A percentile compares a stretch with the other conserved stretches of the same genome.
Evolutionary conservation across 2,888 invertebrate species (phyloP).

Genomic region (Resseliella maxima): DNA sequence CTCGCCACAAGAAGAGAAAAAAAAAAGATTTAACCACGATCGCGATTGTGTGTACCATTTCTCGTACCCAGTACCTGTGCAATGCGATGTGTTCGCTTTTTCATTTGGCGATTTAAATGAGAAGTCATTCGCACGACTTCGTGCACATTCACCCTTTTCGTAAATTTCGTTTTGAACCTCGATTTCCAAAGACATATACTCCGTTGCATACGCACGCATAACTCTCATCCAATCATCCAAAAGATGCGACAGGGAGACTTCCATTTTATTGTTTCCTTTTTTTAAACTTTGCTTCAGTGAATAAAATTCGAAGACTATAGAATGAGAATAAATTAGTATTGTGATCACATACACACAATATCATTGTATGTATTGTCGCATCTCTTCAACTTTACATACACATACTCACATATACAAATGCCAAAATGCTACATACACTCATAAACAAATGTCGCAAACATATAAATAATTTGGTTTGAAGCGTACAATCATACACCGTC

Average conservation of each 20-base stretch:
- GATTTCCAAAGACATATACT: neutral
- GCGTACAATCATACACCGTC: neutral
- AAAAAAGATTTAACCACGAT: neutral
- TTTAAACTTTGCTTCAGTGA: neutral
- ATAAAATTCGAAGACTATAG: neutral
- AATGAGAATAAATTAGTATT: neutral
- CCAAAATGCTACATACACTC: too few relatives aligned
- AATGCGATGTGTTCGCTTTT: neutral
- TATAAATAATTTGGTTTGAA: too few relatives aligned
- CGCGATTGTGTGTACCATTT: neutral
- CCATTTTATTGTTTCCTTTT: conserved; percentile 32
- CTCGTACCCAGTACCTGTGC: neutral
- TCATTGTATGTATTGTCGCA: neutral
- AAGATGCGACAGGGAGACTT: neutral
- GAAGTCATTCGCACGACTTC: conserved; percentile 20
- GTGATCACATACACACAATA: neutral
- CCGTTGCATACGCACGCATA: conserved; percentile 26
- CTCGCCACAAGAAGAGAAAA: neutral
- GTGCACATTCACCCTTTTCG: conserved; percentile 24
- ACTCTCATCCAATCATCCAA: neutral
- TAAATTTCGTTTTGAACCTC: neutral
- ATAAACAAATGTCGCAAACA: too few relatives aligned
- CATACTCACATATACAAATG: neutral
- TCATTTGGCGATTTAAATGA: neutral
- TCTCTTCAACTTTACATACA: neutral